A percentile compares a stretch with the other conserved stretches of the same genome.
These are phyloP conservation scores for Drosophila kanekoi DNA, from an alignment of 2,888 invertebrate genomes.

Conservation along the genomic window DNA sequence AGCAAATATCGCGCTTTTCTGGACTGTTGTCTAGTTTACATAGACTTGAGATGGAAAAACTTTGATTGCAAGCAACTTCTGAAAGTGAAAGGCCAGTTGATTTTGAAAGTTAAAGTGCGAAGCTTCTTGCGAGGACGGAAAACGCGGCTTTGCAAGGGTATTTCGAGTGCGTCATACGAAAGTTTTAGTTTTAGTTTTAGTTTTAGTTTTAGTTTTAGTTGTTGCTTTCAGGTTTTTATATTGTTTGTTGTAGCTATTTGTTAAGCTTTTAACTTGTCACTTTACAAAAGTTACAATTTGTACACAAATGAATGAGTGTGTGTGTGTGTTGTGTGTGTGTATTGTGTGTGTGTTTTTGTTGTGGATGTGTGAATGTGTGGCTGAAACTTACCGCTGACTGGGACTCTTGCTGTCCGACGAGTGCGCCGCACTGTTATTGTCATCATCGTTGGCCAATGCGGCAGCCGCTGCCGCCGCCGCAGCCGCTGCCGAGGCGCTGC, in stretches of 20 bases:
- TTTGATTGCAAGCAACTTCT: too few relatives aligned
- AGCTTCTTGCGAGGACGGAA: too few relatives aligned
- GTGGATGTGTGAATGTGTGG: background rate
- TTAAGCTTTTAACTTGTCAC: slow-evolving; percentile 54
- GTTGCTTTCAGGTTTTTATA: slow-evolving; percentile 22
- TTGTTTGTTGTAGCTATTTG: slow-evolving; percentile 44
- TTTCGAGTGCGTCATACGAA: slow-evolving; percentile 28
- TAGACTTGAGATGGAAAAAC: too few relatives aligned
- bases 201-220: too few relatives aligned
- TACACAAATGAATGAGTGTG: slow-evolving; percentile 23
- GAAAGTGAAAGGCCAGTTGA: too few relatives aligned
- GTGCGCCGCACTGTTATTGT: slow-evolving; percentile 90
- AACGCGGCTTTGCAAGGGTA: slow-evolving; percentile 33
- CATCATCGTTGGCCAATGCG: slow-evolving; percentile 87
- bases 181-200: background rate
- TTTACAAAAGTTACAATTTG: slow-evolving; percentile 27
- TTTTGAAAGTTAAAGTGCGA: too few relatives aligned
- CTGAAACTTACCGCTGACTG: slow-evolving; percentile 87
- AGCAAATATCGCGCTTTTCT: too few relatives aligned
- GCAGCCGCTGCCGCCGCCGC: slow-evolving; percentile 40
- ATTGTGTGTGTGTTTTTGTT: slow-evolving; percentile 5
- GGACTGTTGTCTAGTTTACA: too few relatives aligned
- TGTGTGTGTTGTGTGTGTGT: slow-evolving; percentile 27
- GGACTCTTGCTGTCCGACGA: slow-evolving; percentile 90
- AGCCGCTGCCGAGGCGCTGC: slow-evolving; percentile 31